phyloP scores from a whole-genome alignment of 2,113 vertebrate genomes.

The Synchiropus splendidus region DNA sequence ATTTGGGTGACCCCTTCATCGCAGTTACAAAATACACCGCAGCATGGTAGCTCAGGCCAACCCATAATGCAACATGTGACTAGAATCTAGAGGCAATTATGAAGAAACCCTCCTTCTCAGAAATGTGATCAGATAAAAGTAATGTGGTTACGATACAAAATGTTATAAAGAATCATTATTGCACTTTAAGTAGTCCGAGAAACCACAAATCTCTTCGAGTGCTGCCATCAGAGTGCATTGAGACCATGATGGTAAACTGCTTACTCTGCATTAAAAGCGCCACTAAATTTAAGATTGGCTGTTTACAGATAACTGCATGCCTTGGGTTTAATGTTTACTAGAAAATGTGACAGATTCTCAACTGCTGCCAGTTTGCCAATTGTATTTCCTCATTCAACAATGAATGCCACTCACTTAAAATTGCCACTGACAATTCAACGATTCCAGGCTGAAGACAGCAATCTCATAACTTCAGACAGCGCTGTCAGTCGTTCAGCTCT shows the following conservation, averaged over 20 bases:
- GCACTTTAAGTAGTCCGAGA: slow-evolving; percentile 29
- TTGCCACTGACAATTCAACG: too few relatives aligned
- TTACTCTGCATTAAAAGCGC: slow-evolving; percentile 22
- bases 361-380: too few relatives aligned
- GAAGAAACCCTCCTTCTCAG: slow-evolving; percentile 29
- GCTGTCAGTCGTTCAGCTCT: too few relatives aligned
- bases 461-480: too few relatives aligned
- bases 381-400: too few relatives aligned
- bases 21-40: slow-evolving; percentile 66
- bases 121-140: slow-evolving; percentile 42
- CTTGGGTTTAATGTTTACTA: too few relatives aligned
- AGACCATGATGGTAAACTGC: slow-evolving; percentile 28
- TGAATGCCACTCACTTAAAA: too few relatives aligned
- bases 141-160: slow-evolving; percentile 42
- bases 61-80: slow-evolving; percentile 62
- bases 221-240: slow-evolving; percentile 20
- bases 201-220: slow-evolving; percentile 33
- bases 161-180: slow-evolving; percentile 42
- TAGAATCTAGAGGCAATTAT: slow-evolving; percentile 38
- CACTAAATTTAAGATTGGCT: too few relatives aligned
- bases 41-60: slow-evolving; percentile 63
- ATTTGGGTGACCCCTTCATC: slow-evolving; percentile 69
- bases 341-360: too few relatives aligned
- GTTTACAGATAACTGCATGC: too few relatives aligned
- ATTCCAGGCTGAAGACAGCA: too few relatives aligned